Evolutionary conservation across 1,140 invertebrate genomes (phyloP), one percentile per base, ranked within the genome.

Genomic region (Temnothorax curvispinosus): DNA sequence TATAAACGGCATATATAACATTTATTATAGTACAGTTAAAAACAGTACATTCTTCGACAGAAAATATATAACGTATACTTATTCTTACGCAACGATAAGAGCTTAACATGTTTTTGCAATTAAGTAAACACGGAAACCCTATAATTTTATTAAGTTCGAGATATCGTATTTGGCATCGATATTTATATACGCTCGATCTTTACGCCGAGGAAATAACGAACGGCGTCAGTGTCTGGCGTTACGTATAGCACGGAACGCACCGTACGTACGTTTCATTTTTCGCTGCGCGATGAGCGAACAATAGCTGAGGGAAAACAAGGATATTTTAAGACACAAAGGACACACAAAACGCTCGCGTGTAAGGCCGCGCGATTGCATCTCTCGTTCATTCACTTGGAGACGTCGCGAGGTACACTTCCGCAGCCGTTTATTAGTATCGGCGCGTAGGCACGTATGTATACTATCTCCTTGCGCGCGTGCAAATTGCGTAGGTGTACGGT

Each of bases 381-480:
- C 54, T 76, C 27, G 41, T 78, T 78, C 75, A 78, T 78, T 78
- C 76, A 78, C 60, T 78, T 15, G 44, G 32, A 50, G 27, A 65
- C 15, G 44, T 74, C 18, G n/a, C 52, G 27, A 58, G 52, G 72
- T 38, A 35, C 11, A 38, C 44, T 77, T 77, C 75, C 75, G 58
- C 44, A 8, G 38, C 38, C 13, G 13, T 35, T 27, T 27, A 27
- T 38, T 15, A 6, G 35, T 77, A 62, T 77, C 21, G 71, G n/a
- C 72, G 52, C 32, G 41, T 41, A 77, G 56, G 27, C 58, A 77
- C 41, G 56, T 54, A 74, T 38, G 18, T 38, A 74, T 38, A 18
- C n/a, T 18, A 47, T 62, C 41, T 44, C 7, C n/a, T 1, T 27
- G 1, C 38, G 9, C 60, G 18, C 32, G 75, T 77, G 56, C 15